Base-by-base conservation (phyloP, 2,888 invertebrate species). In the Agriotes lineatus region DNA sequence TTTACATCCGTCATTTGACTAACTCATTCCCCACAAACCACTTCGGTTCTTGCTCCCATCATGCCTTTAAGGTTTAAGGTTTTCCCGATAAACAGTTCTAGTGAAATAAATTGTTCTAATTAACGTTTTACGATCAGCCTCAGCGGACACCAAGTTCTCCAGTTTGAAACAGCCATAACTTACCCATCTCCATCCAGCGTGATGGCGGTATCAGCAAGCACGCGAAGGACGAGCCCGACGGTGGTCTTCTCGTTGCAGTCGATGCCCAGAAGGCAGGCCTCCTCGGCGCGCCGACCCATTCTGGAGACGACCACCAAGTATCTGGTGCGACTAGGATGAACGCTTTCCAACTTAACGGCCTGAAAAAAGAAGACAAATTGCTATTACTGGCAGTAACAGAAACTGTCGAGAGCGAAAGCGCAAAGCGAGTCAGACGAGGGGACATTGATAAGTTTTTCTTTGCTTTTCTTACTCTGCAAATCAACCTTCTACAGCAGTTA, bases 181-280 rank as follows among this genome's bases (percentile, higher is more conserved):
- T 85, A 97, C 96, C 98, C 99, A 87, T 99, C 98, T 79, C 98
- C 99, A 86, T 98, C 97, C 77, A 99, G 89, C 78, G 94, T 93
- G 84, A 98, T 96, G 78, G 93, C 90, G 57, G 96, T 96, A 86
- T 97, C 96, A 62, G 96, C 96, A 80, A 96, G 90, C 77, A 98
- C 94, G 74, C 94, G 91, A 76, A 97, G 90, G 76, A 97, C 96
- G 75, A 98, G 90, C 20, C 98, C 98, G 72, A 98, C 94, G 70
- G 96, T 95, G 77, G 96, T 95, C 80, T 89, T 90, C 81, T 93
- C 93, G 84, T 96, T 94, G 87, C 94, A 95, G 88, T 97, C 97
- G 82, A 97, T 95, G 79, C 97, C 98, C 75, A 98, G 89, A 78
- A 98, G 89, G 82, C 96, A 96, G 75, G 95, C 95, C 86, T 97